These are phyloP conservation scores for Agrochola circellaris DNA, from an alignment of 2,888 invertebrate genomes.

Conservation along the genomic window DNA sequence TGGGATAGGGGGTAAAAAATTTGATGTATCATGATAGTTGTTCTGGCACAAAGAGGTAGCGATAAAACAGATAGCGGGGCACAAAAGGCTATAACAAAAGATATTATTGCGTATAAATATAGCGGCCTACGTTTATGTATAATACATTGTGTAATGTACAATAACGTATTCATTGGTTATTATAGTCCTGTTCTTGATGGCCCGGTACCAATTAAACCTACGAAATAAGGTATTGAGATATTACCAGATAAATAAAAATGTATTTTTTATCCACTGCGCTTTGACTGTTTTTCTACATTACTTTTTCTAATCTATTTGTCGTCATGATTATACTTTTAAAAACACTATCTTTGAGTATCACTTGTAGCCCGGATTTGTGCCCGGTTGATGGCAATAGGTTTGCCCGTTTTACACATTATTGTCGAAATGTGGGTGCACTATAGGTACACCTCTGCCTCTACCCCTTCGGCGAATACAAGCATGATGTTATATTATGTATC, in stretches of 20 bases:
- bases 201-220: constrained; percentile 12
- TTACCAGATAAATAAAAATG: neutral
- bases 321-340: neutral
- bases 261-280: neutral
- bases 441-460: too few relatives aligned
- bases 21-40: constrained; percentile 57
- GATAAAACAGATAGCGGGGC: constrained; percentile 87
- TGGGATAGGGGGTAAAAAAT: constrained; percentile 23
- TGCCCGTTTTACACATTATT: too few relatives aligned
- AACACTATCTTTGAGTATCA: too few relatives aligned
- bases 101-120: constrained; percentile 78
- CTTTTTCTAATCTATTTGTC: neutral
- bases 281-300: neutral
- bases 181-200: constrained; percentile 8
- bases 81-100: constrained; percentile 87
- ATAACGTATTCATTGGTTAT: constrained; percentile 21
- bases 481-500: too few relatives aligned
- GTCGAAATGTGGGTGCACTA: too few relatives aligned
- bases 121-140: constrained; percentile 31
- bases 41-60: constrained; percentile 79
- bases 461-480: too few relatives aligned
- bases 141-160: constrained; percentile 40
- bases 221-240: neutral
- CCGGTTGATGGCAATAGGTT: too few relatives aligned
- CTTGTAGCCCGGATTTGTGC: too few relatives aligned